These are phyloP conservation scores for Sialis fuliginosa DNA, from an alignment of 2,888 invertebrate genomes.

Conservation along the genomic window DNA sequence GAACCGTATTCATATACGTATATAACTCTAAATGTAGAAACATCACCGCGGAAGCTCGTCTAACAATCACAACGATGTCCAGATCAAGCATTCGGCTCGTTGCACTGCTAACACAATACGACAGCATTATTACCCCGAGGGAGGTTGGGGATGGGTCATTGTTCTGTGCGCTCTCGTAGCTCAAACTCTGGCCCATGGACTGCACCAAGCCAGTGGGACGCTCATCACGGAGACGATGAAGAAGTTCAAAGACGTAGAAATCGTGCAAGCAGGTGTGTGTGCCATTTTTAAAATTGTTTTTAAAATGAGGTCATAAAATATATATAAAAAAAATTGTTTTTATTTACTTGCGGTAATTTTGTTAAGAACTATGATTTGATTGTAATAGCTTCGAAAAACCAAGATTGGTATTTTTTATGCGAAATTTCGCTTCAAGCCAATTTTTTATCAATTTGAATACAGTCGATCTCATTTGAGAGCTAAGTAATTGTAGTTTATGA, in stretches of 20 bases:
- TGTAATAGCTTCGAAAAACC: no score
- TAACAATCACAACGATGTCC: neutral
- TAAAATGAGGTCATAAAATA: no score
- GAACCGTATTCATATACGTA: no score
- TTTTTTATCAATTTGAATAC: no score
- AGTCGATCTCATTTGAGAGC: no score
- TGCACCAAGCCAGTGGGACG: constrained; percentile 41
- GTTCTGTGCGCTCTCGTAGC: constrained; percentile 46
- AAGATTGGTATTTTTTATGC: no score
- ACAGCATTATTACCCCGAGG: constrained; percentile 62
- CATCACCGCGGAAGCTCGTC: constrained; percentile 6
- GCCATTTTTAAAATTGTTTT: no score
- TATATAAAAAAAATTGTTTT: no score
- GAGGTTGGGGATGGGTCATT: constrained; percentile 65
- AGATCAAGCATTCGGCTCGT: constrained; percentile 5
- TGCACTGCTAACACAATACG: constrained; percentile 23
- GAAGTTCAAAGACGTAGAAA: constrained; percentile 33
- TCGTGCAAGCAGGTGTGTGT: constrained; percentile 38
- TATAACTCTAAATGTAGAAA: neutral
- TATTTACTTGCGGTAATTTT: no score
- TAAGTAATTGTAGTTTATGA: no score
- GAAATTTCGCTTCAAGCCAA: no score
- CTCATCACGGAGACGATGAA: constrained; percentile 32
- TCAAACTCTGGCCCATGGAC: constrained; percentile 49
- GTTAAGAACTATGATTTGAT: no score